Evolutionary conservation across 2,797 vertebrate genomes (phyloP).

Genomic region (Neosilurus hyrtlii): DNA sequence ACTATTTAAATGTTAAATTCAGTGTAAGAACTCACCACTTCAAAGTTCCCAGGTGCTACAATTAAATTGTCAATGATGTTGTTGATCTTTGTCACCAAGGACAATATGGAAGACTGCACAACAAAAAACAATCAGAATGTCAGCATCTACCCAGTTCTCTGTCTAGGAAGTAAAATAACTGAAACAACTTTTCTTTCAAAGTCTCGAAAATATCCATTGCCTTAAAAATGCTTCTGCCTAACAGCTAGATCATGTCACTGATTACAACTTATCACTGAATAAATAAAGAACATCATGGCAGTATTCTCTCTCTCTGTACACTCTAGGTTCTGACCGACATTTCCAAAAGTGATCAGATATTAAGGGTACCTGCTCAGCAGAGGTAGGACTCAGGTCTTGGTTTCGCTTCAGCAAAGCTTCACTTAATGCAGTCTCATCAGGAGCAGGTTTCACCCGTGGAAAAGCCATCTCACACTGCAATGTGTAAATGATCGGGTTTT

Average conservation of each 20-base stretch:
- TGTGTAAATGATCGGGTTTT: not conserved
- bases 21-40: slow-evolving; percentile 83
- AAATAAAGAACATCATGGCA: not conserved
- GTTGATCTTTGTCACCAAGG: slow-evolving; percentile 97
- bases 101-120: slow-evolving; percentile 90
- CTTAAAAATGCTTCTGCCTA: not conserved
- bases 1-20: not conserved
- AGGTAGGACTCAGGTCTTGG: slow-evolving; percentile 89
- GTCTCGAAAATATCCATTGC: not conserved
- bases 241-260: not conserved
- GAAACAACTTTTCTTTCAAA: not conserved
- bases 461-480: slow-evolving; percentile 94
- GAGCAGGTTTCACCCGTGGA: slow-evolving; percentile 88
- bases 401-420: slow-evolving; percentile 93
- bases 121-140: not conserved
- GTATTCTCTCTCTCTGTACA: not conserved
- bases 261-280: not conserved
- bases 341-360: not conserved
- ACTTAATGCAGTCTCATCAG: slow-evolving; percentile 87
- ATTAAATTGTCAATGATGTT: slow-evolving; percentile 97
- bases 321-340: not conserved
- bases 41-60: slow-evolving; percentile 92
- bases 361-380: slow-evolving; percentile 85
- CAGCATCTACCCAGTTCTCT: not conserved
- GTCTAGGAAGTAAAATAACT: not conserved